Base-by-base conservation (phyloP, 1,140 invertebrate species). In the Parapsyche elsis region DNA sequence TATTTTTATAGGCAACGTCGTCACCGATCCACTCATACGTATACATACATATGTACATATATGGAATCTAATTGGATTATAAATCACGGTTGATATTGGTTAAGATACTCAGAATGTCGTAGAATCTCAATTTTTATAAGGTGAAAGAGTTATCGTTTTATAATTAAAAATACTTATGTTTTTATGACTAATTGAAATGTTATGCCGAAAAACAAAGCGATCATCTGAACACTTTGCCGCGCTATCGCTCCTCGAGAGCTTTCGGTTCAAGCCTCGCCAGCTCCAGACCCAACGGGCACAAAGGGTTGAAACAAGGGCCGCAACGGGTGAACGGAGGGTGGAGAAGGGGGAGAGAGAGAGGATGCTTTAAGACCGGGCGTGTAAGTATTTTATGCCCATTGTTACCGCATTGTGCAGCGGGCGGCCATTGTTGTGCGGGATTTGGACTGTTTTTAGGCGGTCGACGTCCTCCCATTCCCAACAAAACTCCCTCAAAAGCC, bases 361-460 rank as follows among this genome's bases (percentile, higher is more conserved):
- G 67, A 76, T 45, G 61, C 75, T 81, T 81, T 81, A 81, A 81
- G 76, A 49, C 77, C 76, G 26, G 26, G 59, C 61, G 67, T 79
- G 81, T 79, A 76, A 80, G 81, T 82, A 80, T 82, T 82, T 80
- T 77, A 73, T 75, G 74, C 71, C 81, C 74, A 82, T 82, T 82
- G 81, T 82, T 82, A 75, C 79, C 76, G 79, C 79, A 83, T 78
- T 83, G 81, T 83, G 81, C 81, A 83, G 45, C 70, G 74, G 78
- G 78, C 76, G 79, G 81, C 76, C 79, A 83, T 83, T 83, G 81
- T 83, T 83, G 80, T 82, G 67, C 64, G 59, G 71, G 76, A 79
- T 78, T 83, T 77, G 76, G 70, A 78, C 81, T 80, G 81, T 83
- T 83, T 83, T 83, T 81, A 78, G 81, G 81, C 45, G 79, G 79